Evolutionary conservation across 2,797 vertebrate species (phyloP), one percentile per base, ranked within the genome.

Genomic region (Heterohyrax brucei): DNA sequence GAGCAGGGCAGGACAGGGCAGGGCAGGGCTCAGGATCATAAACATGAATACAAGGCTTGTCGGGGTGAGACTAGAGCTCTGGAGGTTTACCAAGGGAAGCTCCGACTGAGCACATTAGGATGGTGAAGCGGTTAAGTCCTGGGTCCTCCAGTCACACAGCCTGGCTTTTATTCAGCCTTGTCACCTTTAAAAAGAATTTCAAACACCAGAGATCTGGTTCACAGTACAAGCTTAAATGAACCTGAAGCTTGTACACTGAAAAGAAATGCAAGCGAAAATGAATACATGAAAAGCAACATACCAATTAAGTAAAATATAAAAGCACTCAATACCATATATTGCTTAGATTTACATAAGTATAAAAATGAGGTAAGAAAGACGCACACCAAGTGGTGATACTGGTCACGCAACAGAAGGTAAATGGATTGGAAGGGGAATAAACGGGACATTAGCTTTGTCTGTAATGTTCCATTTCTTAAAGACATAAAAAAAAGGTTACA

Each of bases 171-270:
- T 56, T 16, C 39, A 39, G 39, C 39, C 39, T 39, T 39, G 39
- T 39, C 39, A 39, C 39, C 14, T 44, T 64, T 48, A 83, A 56
- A 80, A 8, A 19, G 10, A 91, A 87, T 64, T 62, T 66, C 24
- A 83, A 50, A 48, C 50, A 39, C 73, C 50, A 95, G 33, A 82
- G 18, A 79, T 79, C n/a, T 33, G 18, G 24, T 89, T 70, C 33
- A 72, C 26, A 70, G 61, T 30, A 1, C 28, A 5, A 78, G 12
- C 19, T 46, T 89, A 53, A 62, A 82, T 44, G 77, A 91, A 78
- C 92, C 78, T 21, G 77, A 89, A 91, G 59, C 10, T 53, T 83
- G 62, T 16, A 56, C 53, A n/a, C 86, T 84, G n/a, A 90, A 92
- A 96, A 96, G 39, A 77, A 75, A 85, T 46, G 46, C 28, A 48